Evolutionary conservation across 2,113 vertebrate species (phyloP).

Genomic region (Falco punctatus): DNA sequence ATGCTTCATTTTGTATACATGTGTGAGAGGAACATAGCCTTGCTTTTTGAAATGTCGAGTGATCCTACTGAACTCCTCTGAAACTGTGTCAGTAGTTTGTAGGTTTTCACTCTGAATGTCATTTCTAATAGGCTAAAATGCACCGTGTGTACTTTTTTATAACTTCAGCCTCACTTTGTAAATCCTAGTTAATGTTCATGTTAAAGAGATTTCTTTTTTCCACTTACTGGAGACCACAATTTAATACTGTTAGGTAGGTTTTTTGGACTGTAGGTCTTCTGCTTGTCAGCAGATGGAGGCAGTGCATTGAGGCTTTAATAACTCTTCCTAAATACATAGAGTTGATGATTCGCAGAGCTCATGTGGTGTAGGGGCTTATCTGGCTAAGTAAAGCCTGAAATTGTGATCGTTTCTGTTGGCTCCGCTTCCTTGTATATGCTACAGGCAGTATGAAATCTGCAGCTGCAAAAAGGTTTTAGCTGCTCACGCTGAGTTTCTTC

Average conservation of each 20-base stretch:
- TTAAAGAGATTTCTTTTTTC: neutral
- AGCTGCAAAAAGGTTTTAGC: neutral
- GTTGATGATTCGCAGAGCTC: neutral
- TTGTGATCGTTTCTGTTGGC: neutral
- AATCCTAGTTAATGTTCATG: neutral
- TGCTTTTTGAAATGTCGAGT: fast-evolving
- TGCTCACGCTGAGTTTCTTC: neutral
- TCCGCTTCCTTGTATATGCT: neutral
- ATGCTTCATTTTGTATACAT: neutral
- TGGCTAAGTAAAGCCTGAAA: neutral
- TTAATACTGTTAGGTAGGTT: fast-evolving
- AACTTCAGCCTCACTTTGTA: neutral
- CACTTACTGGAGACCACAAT: neutral
- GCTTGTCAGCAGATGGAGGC: neutral
- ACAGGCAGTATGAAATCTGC: neutral
- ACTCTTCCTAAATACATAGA: fast-evolving
- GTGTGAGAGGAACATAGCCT: neutral
- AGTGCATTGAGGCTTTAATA: neutral
- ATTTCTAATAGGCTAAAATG: neutral
- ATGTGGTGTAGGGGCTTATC: neutral
- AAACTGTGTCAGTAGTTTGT: fast-evolving
- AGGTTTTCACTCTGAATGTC: neutral
- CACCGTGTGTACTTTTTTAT: fast-evolving
- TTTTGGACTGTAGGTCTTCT: neutral
- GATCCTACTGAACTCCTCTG: neutral